A percentile compares a stretch with the other conserved stretches of the same genome.
phyloP scores from a whole-genome alignment of 2,888 invertebrate species.

The Ectropis crepuscularia region DNA sequence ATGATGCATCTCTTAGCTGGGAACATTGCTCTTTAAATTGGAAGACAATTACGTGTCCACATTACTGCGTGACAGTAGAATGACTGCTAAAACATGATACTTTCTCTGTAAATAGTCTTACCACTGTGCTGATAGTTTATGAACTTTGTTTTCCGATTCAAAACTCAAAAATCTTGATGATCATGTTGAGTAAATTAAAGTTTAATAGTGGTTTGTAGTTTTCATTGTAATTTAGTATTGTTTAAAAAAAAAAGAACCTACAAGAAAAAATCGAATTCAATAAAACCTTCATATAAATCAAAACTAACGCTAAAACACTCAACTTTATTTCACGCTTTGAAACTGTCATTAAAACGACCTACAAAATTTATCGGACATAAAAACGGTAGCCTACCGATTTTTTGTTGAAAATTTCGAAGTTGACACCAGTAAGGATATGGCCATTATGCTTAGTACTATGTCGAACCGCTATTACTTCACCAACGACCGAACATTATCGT shows the following conservation, averaged over 20 bases:
- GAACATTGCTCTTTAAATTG: no score
- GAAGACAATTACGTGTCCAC: no score
- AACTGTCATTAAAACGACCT: constrained; percentile 26
- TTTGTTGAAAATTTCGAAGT: constrained; percentile 35
- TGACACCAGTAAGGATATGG: constrained; percentile 46
- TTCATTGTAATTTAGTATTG: no score
- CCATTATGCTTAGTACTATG: constrained; percentile 56
- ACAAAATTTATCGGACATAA: constrained; percentile 31
- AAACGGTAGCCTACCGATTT: constrained; percentile 14
- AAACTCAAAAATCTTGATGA: no score
- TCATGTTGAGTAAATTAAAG: no score
- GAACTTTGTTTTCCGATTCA: no score
- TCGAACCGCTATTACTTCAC: constrained; percentile 62
- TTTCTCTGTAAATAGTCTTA: no score
- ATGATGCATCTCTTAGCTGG: no score
- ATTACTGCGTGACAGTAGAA: no score
- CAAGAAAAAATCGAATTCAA: not conserved
- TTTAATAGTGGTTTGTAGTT: no score
- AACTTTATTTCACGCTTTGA: constrained; percentile 20
- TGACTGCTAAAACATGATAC: no score
- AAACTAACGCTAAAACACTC: constrained; percentile 12
- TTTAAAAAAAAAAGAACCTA: not conserved
- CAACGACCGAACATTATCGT: constrained; percentile 69
- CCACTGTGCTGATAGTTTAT: no score
- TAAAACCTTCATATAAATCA: constrained; percentile 16